Base-by-base conservation (phyloP, 2,888 invertebrate species). In the Gandaritis pyraliata region DNA sequence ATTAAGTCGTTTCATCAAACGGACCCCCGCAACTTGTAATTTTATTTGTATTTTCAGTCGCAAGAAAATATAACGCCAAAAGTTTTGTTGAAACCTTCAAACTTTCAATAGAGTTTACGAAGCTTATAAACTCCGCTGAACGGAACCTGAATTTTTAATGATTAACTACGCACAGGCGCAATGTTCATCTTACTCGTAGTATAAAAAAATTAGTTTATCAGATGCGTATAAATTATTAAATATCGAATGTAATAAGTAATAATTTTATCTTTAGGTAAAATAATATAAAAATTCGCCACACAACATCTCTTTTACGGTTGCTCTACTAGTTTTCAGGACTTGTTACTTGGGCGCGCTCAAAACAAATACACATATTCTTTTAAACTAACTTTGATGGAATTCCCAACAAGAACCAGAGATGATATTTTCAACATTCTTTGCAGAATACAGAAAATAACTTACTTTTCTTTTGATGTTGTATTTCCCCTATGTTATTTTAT, bases 141-240 rank as follows among this genome's bases (percentile, higher is more conserved):
- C 74, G 68, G 50, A 68, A 72, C 72, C 71, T 79, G 74, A 79
- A 82, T 77, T 78, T 81, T 82, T 81, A 79, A 81, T 78, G 76
- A 78, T 76, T 73, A 74, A 70, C 52, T 58, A 54, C 63, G 71
- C 61, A 53, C 61, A 71, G 71, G 73, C 48, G 58, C n/a, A 47
- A 70, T 61, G 73, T 72, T 77, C n/a, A n/a, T n/a, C n/a, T n/a
- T 74, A 72, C 38, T 49, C 18, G 39, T 30, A 7, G 30, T 48
- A 48, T 38, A 46, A 47, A 49, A 46, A 53, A 43, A 8, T 13
- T 23, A 23, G 13, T 41, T 7, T 15, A 13, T 15, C 0, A 6
- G 41, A 41, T 41, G 41, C 33, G 6, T 33, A 23, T 2, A 23
- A 23, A 23, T 23, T 0, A 23, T 5, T 3, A 23, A 23, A 23